Evolutionary conservation across 1,140 invertebrate genomes (phyloP).

Genomic region (Solenopsis invicta): DNA sequence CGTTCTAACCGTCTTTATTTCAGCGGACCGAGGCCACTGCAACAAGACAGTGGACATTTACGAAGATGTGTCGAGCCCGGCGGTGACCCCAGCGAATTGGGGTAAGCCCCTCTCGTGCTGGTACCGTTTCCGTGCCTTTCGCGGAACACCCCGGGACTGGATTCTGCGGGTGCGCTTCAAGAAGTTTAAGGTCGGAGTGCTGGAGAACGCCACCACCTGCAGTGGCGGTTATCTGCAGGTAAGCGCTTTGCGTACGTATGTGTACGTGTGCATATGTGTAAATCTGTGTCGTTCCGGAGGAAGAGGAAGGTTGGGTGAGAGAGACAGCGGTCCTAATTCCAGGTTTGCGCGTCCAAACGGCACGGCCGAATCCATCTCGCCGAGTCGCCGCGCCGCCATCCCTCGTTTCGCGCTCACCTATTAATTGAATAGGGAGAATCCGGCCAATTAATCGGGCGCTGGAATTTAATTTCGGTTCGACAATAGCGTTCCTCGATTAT

Average conservation of each 20-base stretch:
- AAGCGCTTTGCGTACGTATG: conserved; percentile 31
- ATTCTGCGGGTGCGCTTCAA: conserved; percentile 96
- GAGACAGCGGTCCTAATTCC: conserved; percentile 27
- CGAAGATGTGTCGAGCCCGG: conserved; percentile 95
- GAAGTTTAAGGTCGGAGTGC: conserved; percentile 95
- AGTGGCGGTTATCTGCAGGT: conserved; percentile 96
- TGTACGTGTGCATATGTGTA: not conserved
- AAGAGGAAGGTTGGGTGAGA: not conserved
- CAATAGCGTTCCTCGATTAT: conserved; percentile 51
- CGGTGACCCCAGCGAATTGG: conserved; percentile 93
- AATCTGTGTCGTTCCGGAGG: not conserved
- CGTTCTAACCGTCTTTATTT: conserved; percentile 67
- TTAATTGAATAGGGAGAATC: conserved; percentile 55
- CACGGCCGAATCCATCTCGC: not conserved
- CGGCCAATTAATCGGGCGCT: conserved; percentile 48
- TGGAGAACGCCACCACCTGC: conserved; percentile 95
- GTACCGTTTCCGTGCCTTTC: conserved; percentile 95
- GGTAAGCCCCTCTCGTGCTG: conserved; percentile 95
- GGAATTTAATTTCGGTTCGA: conserved; percentile 55
- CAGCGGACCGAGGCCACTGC: conserved; percentile 93
- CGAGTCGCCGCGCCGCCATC: too few relatives aligned
- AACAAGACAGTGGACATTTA: conserved; percentile 97
- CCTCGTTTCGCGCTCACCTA: conserved; percentile 15
- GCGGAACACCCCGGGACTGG: conserved; percentile 94
- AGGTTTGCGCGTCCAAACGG: not conserved